These are phyloP conservation scores for Hydrozoanthus tunicans DNA, from an alignment of 64 coral and sea anemone genomes.

Conservation along the genomic window DNA sequence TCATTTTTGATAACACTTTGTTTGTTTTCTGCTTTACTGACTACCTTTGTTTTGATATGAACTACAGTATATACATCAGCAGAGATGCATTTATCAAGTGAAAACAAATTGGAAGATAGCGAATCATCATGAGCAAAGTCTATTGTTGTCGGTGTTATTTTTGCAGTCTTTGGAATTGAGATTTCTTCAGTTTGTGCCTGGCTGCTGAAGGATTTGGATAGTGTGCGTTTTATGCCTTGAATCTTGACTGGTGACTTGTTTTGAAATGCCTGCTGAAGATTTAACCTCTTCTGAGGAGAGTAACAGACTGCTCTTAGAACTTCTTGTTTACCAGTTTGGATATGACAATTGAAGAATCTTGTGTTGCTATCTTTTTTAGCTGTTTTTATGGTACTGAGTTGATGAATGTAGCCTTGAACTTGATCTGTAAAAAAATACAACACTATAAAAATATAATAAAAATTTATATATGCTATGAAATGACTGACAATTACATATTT, in stretches of 20 bases:
- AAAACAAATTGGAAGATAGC: slow-evolving; percentile 25
- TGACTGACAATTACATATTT: slow-evolving; percentile 43
- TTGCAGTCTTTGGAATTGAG: slow-evolving; percentile 41
- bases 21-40: slow-evolving; percentile 24
- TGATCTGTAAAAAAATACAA: slow-evolving; percentile 43
- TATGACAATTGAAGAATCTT: slow-evolving; percentile 40
- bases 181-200: slow-evolving; percentile 11
- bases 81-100: slow-evolving; percentile 21
- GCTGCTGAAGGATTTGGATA: slow-evolving; percentile 19
- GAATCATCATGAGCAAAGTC: slow-evolving; percentile 24
- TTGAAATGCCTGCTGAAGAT: slow-evolving; percentile 22
- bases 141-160: slow-evolving; percentile 30
- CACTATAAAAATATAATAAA: slow-evolving; percentile 38
- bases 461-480: slow-evolving; percentile 27
- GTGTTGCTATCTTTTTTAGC: slow-evolving; percentile 24
- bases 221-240: slow-evolving; percentile 5
- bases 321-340: slow-evolving; percentile 25
- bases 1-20: slow-evolving; percentile 49
- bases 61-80: slow-evolving; percentile 28
- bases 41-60: slow-evolving; percentile 3
- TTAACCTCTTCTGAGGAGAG: slow-evolving; percentile 10
- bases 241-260: slow-evolving; percentile 42
- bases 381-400: slow-evolving; percentile 37
- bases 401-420: slow-evolving; percentile 35
- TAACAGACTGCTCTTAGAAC: slow-evolving; percentile 30